phyloP scores from a whole-genome alignment of 2,797 vertebrate species.

The Tokudaia tokunoshimensis region DNA sequence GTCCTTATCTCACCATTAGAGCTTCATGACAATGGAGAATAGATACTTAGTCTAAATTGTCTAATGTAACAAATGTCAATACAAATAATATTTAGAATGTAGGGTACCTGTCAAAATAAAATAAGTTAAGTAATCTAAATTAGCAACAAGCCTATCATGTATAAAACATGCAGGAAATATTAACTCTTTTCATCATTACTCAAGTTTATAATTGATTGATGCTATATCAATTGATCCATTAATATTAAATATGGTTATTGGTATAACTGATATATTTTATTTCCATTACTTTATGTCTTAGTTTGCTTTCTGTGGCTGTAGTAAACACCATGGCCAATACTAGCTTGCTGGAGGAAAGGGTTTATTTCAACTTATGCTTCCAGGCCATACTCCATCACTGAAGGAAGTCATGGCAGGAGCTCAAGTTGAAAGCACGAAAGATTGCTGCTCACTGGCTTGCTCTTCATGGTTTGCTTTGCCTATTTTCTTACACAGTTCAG shows the following conservation, averaged over 20 bases:
- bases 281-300: neutral
- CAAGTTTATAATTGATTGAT: neutral
- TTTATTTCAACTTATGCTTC: neutral
- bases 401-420: neutral
- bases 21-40: neutral
- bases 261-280: conserved; percentile 4
- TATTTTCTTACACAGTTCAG: neutral
- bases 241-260: conserved; percentile 22
- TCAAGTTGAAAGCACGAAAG: neutral
- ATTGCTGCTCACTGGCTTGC: neutral
- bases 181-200: conserved; percentile 22
- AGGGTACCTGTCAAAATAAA: neutral
- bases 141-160: conserved; percentile 1
- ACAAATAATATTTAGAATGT: neutral
- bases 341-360: neutral
- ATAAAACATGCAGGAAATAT: neutral
- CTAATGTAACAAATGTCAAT: neutral
- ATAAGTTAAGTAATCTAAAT: neutral
- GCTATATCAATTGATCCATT: conserved; percentile 5
- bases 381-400: neutral
- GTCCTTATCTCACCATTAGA: neutral
- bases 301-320: neutral
- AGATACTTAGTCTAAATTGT: neutral
- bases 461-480: neutral
- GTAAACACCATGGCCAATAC: neutral